These are phyloP conservation scores for Fissipunctia ypsillon DNA, from an alignment of 2,888 invertebrate species.

Conservation along the genomic window DNA sequence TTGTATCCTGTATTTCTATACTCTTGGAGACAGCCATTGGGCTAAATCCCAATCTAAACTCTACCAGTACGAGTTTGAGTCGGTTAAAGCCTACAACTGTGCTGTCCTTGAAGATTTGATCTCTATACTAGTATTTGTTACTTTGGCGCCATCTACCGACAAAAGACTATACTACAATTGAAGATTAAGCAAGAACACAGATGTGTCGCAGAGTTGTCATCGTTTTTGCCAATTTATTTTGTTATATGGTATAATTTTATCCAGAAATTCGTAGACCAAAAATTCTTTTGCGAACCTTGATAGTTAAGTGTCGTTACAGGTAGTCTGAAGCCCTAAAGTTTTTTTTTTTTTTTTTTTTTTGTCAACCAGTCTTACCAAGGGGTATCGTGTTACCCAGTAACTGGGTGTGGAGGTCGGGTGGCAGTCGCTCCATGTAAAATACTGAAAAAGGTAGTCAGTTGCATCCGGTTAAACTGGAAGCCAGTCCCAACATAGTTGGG, in stretches of 20 bases:
- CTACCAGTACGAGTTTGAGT: too few relatives aligned
- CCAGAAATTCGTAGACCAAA: too few relatives aligned
- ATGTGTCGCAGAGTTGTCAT: too few relatives aligned
- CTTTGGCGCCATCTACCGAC: too few relatives aligned
- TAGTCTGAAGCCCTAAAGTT: background rate
- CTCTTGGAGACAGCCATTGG: background rate
- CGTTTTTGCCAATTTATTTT: too few relatives aligned
- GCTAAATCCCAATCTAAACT: too few relatives aligned
- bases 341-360: too few relatives aligned
- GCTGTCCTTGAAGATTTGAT: background rate
- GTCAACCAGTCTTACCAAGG: background rate
- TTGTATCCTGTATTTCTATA: background rate
- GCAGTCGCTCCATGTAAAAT: background rate
- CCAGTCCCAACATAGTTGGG: background rate
- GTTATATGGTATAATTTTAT: too few relatives aligned
- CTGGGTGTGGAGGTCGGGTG: background rate
- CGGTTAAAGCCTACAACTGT: background rate
- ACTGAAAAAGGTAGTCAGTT: background rate
- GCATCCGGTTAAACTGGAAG: background rate
- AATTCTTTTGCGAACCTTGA: background rate
- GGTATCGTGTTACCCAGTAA: background rate
- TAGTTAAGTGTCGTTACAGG: background rate
- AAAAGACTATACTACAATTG: too few relatives aligned
- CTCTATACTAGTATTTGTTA: too few relatives aligned
- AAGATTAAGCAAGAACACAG: too few relatives aligned